Evolutionary conservation across 2,797 vertebrate species (phyloP), one percentile per base, ranked within the genome.

Genomic region (Syngnathus acus): DNA sequence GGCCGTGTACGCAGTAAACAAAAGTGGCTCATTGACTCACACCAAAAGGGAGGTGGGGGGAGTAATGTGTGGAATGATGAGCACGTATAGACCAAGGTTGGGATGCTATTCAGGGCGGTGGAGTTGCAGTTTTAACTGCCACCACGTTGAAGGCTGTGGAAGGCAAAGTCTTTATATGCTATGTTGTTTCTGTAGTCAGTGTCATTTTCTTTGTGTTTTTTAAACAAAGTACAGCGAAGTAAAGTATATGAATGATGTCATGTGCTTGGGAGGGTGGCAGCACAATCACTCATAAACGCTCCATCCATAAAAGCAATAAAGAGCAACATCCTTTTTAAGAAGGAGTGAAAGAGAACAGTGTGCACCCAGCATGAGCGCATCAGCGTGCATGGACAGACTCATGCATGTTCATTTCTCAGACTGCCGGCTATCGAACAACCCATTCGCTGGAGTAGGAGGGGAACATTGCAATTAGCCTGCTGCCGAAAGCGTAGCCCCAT

Each of bases 41-140:
- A 82, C 88, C 84, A 88, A 87, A 89, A 76, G 83, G 47, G 78
- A 81, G 82, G 83, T 84, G 63, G 83, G 75, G 85, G 84, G 79
- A 86, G 80, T 81, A 84, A 89, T 84, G 86, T 81, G 84, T 79
- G 87, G 86, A 88, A 86, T 84, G 84, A 78, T 85, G 79, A 82
- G 80, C 82, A 79, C 78, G 85, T 82, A 81, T 69, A 72, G 79
- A 81, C 80, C 77, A 73, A 85, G 80, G 75, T 78, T 57, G 26
- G 67, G 83, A 88, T 86, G 84, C 87, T 85, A 84, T 82, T 85
- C 86, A 82, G 84, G 84, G 78, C 76, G 83, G 80, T 50, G 77
- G 70, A 69, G 73, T 68, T 85, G 78, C 77, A 76, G 74, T 75
- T 85, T 84, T 79, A 76, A 78, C 79, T 79, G 78, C 72, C 54